Evolutionary conservation across 2,113 vertebrate species (phyloP).

Genomic region (Perca schrenkii): DNA sequence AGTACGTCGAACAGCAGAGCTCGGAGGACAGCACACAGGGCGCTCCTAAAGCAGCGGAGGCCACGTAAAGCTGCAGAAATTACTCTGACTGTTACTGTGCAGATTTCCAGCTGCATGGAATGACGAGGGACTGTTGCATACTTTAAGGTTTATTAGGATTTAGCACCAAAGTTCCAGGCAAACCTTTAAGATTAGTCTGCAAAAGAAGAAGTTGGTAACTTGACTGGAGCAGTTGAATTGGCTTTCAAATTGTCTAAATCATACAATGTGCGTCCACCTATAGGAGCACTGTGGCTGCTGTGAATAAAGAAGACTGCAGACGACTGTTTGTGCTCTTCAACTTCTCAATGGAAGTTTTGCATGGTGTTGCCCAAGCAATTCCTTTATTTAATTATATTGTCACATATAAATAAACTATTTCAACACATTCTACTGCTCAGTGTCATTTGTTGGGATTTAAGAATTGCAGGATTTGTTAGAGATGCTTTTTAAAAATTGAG

Average conservation of each 20-base stretch:
- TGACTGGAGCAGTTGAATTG: not conserved
- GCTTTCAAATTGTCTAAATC: not conserved
- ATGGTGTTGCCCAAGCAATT: not conserved
- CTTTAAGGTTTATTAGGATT: not conserved
- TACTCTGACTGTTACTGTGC: conserved; percentile 7
- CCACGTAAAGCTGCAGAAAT: conserved; percentile 47
- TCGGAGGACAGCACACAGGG: not conserved
- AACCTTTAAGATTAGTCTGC: not conserved
- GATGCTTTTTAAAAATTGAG: not conserved
- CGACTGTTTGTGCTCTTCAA: conserved; percentile 11
- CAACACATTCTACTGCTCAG: not conserved
- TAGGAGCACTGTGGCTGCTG: not conserved
- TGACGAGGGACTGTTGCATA: not conserved
- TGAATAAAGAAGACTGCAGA: not conserved
- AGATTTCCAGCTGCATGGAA: not conserved
- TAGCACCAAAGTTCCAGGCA: not conserved
- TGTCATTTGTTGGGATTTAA: not conserved
- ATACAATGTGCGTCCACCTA: not conserved
- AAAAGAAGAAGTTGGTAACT: not conserved
- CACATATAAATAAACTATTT: conserved; percentile 52
- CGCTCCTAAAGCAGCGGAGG: conserved; percentile 47
- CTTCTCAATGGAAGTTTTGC: conserved; percentile 3
- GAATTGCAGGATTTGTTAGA: not conserved
- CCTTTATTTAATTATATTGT: conserved; percentile 34
- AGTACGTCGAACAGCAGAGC: conserved; percentile 85